Conservation (phyloP, 1,140 invertebrate species). For the Listronotus oregonensis region DNA sequence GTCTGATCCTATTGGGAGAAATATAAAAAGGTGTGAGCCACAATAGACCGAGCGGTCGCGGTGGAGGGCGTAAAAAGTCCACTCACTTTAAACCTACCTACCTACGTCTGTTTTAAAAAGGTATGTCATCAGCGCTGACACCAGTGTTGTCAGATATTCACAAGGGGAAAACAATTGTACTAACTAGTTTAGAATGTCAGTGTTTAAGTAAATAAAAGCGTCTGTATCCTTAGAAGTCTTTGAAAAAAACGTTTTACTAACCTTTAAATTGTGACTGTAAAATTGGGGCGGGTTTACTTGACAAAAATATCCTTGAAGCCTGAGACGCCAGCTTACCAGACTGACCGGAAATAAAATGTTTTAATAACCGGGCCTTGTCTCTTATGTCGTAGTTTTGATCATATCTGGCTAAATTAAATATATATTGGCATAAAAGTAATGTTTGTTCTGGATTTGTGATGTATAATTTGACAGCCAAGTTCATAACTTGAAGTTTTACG, state of each 20-base stretch:
- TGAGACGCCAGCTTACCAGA: conserved; percentile 66
- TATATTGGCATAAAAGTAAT: conserved; percentile 87
- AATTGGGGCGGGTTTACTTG: conserved; percentile 88
- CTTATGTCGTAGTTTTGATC: conserved; percentile 98
- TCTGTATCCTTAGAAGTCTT: no score
- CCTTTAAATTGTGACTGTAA: conserved; percentile 69
- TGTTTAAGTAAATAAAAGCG: no score
- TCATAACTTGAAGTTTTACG: conserved; percentile 95
- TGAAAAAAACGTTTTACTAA: conserved; percentile 41
- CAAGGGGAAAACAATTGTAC: no score
- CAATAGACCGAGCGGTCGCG: no score
- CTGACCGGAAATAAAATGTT: conserved; percentile 77
- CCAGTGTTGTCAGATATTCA: no score
- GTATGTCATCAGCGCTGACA: no score
- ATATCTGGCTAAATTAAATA: conserved; percentile 95
- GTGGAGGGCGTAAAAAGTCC: no score
- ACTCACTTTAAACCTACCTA: no score
- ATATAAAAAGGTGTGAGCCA: no score
- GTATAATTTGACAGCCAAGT: conserved; percentile 92
- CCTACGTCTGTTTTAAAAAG: no score
- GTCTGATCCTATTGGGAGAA: no score
- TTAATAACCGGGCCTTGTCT: conserved; percentile 87
- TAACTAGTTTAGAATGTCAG: no score
- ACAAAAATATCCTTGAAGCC: conserved; percentile 85
- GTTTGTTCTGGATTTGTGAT: conserved; percentile 89